These are phyloP conservation scores for Agraylea sexmaculata DNA, from an alignment of 1,140 invertebrate species.

Conservation along the genomic window DNA sequence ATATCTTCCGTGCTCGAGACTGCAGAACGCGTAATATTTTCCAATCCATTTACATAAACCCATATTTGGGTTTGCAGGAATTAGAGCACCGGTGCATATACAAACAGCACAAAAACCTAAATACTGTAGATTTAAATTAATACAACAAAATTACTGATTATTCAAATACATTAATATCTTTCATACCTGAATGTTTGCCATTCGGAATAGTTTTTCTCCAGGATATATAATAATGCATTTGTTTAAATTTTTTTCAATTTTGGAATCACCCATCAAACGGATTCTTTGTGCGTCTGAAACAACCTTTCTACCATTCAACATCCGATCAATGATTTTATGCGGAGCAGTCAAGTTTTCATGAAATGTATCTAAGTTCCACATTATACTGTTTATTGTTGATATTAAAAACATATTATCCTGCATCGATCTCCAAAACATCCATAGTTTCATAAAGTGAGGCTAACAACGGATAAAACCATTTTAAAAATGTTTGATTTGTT, in stretches of 20 bases:
- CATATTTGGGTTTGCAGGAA: slow-evolving; percentile 53
- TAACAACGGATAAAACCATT: slow-evolving; percentile 22
- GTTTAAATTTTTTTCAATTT: slow-evolving; percentile 31
- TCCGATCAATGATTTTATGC: slow-evolving; percentile 23
- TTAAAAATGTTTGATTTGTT: neutral
- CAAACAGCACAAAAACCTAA: slow-evolving; percentile 54
- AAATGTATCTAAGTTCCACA: slow-evolving; percentile 37
- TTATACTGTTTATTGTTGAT: slow-evolving; percentile 44
- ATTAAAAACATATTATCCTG: slow-evolving; percentile 51
- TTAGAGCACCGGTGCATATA: slow-evolving; percentile 43
- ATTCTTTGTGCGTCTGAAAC: slow-evolving; percentile 25
- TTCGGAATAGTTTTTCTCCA: slow-evolving; percentile 32
- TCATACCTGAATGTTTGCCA: slow-evolving; percentile 25
- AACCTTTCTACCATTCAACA: slow-evolving; percentile 25
- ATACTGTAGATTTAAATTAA: slow-evolving; percentile 34
- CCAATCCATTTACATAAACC: slow-evolving; percentile 43
- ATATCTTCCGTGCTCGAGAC: slow-evolving; percentile 36
- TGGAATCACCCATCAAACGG: slow-evolving; percentile 22
- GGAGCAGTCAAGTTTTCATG: slow-evolving; percentile 34
- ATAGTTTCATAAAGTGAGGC: slow-evolving; percentile 51
- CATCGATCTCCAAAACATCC: slow-evolving; percentile 47
- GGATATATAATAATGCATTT: slow-evolving; percentile 31
- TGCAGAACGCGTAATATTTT: slow-evolving; percentile 47
- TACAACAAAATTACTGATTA: neutral
- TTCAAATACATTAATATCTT: neutral